These are phyloP conservation scores for Pelecanoides urinatrix DNA, from an alignment of 2,113 vertebrate species.

Conservation along the genomic window DNA sequence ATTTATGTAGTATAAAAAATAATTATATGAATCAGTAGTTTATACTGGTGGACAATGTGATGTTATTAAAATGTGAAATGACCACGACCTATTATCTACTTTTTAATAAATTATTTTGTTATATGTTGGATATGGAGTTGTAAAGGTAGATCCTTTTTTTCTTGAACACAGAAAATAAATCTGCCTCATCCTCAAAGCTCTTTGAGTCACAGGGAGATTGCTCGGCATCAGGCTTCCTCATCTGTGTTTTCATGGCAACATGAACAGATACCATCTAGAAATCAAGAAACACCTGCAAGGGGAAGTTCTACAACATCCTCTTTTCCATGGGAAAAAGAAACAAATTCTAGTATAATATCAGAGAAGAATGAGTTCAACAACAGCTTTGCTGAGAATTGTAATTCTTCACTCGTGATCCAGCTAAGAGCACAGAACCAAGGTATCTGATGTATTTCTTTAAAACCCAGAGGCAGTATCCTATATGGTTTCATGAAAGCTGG, in stretches of 20 bases:
- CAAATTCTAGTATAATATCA: constrained; percentile 45
- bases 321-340: constrained; percentile 73
- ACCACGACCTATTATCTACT: neutral
- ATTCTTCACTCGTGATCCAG: constrained; percentile 73
- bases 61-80: neutral
- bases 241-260: constrained; percentile 93
- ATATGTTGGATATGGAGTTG: neutral
- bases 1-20: neutral
- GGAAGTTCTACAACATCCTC: constrained; percentile 65
- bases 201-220: constrained; percentile 85
- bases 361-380: constrained; percentile 8
- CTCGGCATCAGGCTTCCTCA: constrained; percentile 85
- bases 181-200: constrained; percentile 64
- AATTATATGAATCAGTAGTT: neutral
- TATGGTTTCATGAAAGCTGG: neutral
- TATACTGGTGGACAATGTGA: neutral
- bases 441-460: constrained; percentile 35
- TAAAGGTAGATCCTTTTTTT: neutral
- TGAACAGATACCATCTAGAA: constrained; percentile 73
- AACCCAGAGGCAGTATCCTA: neutral
- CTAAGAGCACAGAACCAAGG: constrained; percentile 86
- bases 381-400: constrained; percentile 39
- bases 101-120: neutral
- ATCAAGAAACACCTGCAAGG: constrained; percentile 77
- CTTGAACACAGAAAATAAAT: constrained; percentile 71